These are phyloP conservation scores for Diadema setosum DNA, from an alignment of 35 echinoderm and acorn worm genomes.

Conservation along the genomic window DNA sequence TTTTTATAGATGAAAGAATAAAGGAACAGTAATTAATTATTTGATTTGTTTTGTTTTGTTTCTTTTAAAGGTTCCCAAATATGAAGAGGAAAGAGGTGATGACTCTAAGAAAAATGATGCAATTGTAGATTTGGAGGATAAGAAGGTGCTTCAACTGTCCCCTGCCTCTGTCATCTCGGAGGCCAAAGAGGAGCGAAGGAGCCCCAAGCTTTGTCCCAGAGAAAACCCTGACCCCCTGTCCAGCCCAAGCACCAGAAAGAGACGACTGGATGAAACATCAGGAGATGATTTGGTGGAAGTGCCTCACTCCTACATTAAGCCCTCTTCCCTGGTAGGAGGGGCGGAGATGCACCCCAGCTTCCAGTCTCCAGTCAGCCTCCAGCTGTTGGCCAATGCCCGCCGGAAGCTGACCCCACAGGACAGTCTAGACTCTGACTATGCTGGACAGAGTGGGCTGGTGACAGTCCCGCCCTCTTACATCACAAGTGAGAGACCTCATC, in stretches of 20 bases:
- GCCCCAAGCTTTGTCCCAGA: too few species aligned
- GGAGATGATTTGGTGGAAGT: background rate
- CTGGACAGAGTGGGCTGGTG: background rate
- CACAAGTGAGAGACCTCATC: background rate
- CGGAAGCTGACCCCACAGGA: background rate
- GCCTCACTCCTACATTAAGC: background rate
- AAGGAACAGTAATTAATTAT: too few species aligned
- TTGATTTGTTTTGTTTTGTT: too few species aligned
- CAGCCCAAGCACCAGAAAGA: background rate
- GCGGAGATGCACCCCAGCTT: background rate
- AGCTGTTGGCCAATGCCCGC: background rate
- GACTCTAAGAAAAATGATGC: too few species aligned
- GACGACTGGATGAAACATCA: background rate
- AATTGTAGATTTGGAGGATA: too few species aligned
- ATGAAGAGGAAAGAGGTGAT: too few species aligned
- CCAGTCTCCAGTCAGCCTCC: background rate
- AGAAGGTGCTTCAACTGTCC: too few species aligned
- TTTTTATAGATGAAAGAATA: too few species aligned
- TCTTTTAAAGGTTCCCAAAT: too few species aligned
- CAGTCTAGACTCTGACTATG: background rate
- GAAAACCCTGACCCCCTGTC: background rate
- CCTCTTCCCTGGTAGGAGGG: background rate
- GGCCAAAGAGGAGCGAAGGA: too few species aligned
- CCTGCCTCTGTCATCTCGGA: too few species aligned
- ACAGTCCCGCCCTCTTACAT: background rate